phyloP scores from a whole-genome alignment of 1,140 invertebrate species.

The Grapholita molesta region DNA sequence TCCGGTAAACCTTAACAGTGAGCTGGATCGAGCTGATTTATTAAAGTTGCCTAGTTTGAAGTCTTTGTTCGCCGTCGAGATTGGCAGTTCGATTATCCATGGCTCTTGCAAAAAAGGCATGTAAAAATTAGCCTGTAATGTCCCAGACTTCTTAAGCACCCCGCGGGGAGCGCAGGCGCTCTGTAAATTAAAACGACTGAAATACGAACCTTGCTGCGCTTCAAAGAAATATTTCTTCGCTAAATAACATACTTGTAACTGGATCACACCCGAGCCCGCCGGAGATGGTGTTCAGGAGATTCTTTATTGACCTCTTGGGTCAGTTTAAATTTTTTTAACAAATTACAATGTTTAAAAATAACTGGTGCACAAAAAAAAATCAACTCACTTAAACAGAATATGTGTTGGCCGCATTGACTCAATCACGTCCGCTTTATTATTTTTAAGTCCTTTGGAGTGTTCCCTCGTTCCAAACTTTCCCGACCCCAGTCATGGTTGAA shows the following conservation, averaged over 20 bases:
- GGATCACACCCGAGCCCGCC: slow-evolving; percentile 34
- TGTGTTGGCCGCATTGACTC: slow-evolving; percentile 19
- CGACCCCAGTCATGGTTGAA: slow-evolving; percentile 51
- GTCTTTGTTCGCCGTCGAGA: slow-evolving; percentile 58
- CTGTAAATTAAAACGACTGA: slow-evolving; percentile 64
- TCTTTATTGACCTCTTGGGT: background rate
- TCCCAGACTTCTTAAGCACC: slow-evolving; percentile 68
- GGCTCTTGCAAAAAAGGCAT: slow-evolving; percentile 61
- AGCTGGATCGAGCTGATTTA: slow-evolving; percentile 40
- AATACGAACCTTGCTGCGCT: slow-evolving; percentile 47
- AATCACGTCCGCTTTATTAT: slow-evolving; percentile 63
- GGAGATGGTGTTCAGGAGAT: background rate
- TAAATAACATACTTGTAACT: slow-evolving; percentile 40
- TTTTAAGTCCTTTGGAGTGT: slow-evolving; percentile 62
- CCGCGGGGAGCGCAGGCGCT: slow-evolving; percentile 51
- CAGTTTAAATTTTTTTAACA: background rate
- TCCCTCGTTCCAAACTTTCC: slow-evolving; percentile 68
- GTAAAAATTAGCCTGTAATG: slow-evolving; percentile 71
- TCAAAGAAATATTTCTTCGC: slow-evolving; percentile 55
- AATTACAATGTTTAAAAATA: background rate
- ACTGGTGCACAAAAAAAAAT: background rate
- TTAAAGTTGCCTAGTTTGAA: slow-evolving; percentile 52
- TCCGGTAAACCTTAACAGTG: background rate
- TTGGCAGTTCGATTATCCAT: slow-evolving; percentile 74
- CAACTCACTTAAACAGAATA: background rate